These are phyloP conservation scores for Crotalus tigris DNA, from an alignment of 2,113 vertebrate genomes.

Conservation along the genomic window DNA sequence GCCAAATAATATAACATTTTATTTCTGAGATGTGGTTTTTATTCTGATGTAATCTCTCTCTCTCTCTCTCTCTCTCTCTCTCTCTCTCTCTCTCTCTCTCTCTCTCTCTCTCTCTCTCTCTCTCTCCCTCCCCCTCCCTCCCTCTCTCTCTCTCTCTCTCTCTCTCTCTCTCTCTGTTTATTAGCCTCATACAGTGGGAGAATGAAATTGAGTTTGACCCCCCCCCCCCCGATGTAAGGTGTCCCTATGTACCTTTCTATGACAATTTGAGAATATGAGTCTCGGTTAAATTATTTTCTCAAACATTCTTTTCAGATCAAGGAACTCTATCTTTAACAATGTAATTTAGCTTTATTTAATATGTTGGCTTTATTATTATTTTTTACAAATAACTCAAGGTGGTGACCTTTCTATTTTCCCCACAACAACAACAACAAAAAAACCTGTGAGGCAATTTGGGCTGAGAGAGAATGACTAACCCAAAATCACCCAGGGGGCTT, in stretches of 20 bases:
- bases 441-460: neutral
- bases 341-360: neutral
- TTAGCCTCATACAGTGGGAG: neutral
- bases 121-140: too few species aligned
- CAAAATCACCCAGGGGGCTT: neutral
- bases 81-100: too few species aligned
- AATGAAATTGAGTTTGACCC: neutral
- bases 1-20: neutral
- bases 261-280: neutral
- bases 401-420: neutral
- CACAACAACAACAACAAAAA: neutral
- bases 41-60: neutral
- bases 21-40: neutral
- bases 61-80: neutral
- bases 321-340: neutral
- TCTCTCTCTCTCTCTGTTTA: neutral
- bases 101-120: too few species aligned
- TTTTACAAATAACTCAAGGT: neutral
- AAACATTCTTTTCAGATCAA: neutral
- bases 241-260: neutral
- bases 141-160: too few species aligned
- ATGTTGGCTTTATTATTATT: neutral
- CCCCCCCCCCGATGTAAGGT: neutral
- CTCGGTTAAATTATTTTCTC: neutral
- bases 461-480: neutral